Percentiles rank a stretch among this genome's conserved stretches.
phyloP scores from a whole-genome alignment of 2,797 vertebrate species.

The Erethizon dorsatum region DNA sequence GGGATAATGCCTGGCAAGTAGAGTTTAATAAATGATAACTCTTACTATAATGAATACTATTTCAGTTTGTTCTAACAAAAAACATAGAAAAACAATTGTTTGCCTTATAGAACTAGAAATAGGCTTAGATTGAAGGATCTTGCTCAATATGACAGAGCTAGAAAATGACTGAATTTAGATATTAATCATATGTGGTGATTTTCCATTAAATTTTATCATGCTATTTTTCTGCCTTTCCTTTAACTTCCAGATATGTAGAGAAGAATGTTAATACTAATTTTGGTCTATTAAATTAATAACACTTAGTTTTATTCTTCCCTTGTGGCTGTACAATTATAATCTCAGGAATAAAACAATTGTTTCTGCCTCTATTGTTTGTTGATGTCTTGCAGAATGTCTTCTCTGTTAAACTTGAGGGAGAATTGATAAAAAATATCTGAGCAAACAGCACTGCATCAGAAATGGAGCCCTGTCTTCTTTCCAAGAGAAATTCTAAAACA shows the following conservation, averaged over 20 bases:
- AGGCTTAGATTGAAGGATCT: neutral
- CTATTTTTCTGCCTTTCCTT: neutral
- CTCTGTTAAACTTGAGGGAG: neutral
- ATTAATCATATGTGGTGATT: neutral
- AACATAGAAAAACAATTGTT: neutral
- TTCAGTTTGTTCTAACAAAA: neutral
- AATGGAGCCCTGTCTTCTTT: neutral
- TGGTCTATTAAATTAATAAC: slow-evolving; percentile 46
- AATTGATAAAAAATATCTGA: neutral
- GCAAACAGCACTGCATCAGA: slow-evolving; percentile 4
- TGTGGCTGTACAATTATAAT: neutral
- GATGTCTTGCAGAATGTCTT: neutral
- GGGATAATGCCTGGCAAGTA: neutral
- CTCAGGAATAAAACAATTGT: neutral
- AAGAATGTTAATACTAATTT: neutral
- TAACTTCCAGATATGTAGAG: neutral
- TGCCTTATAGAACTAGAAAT: neutral
- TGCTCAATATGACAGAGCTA: neutral
- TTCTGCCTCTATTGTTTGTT: neutral
- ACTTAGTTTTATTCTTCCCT: neutral
- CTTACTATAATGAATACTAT: neutral
- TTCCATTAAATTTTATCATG: neutral
- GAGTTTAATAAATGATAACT: neutral
- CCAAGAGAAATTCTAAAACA: neutral
- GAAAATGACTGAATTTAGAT: slow-evolving; percentile 14